Base-by-base conservation (phyloP, 2,113 vertebrate genomes). In the Lepidothrix coronata region DNA sequence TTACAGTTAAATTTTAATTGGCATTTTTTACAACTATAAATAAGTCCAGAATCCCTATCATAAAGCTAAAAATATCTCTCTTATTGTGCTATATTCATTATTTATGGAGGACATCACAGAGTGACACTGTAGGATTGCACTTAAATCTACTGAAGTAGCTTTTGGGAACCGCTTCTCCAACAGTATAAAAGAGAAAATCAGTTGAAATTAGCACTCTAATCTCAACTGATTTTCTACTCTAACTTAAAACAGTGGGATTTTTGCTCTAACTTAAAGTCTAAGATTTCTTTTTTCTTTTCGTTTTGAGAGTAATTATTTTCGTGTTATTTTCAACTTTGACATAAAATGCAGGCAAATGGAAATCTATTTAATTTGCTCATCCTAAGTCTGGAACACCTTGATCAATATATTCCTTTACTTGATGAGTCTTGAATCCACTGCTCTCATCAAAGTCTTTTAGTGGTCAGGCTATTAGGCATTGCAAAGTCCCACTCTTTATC, bases 271-370 rank as follows among this genome's bases (percentile, higher is more conserved):
- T 63, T 44, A 66, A 85, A 43, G 49, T n/a, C 3, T 58, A 49
- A 58, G 2, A 7, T 8, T 1, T 0, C 22, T 49, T 21, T 12
- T 52, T 52, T 27, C 15, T 35, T 67, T 55, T 33, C 0, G 8
- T 18, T 82, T 82, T 54, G 51, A 67, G 3, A 43, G 2, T 37
- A 71, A 48, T 1, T 62, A 28, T 52, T 90, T 55, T 39, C 11
- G 8, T n/a, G 9, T 17, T 73, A 18, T 43, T 65, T 87, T 85
- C 11, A 59, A 27, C 8, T 61, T 70, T 39, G 37, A 19, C 16
- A n/a, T 49, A 82, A 39, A 90, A 71, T n/a, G 2, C 11, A 31
- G 11, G 7, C 1, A 11, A 67, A 58, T 4, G 6, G 3, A 44
- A 46, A 5, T 33, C 20, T 44, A 7, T 58, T 61, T 66, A 35